Conservation (phyloP, 2,797 vertebrate genomes). For the Uromys caudimaculatus region DNA sequence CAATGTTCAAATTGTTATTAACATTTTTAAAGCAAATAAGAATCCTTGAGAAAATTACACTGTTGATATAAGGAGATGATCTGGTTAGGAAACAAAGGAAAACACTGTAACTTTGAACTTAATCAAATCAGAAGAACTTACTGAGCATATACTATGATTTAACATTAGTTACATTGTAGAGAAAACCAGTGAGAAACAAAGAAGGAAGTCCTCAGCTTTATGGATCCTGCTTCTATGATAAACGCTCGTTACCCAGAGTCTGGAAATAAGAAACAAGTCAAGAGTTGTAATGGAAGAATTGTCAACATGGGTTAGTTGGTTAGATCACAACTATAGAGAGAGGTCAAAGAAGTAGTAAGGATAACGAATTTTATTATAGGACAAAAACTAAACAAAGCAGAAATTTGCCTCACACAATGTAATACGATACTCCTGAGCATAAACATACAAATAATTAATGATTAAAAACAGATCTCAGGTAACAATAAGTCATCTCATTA, state of each 20-base stretch:
- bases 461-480: slow-evolving; percentile 38
- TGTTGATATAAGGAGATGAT: not conserved
- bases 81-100: not conserved
- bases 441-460: not conserved
- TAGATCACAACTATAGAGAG: not conserved
- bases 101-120: not conserved
- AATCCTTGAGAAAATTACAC: not conserved
- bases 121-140: not conserved
- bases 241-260: not conserved
- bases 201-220: not conserved
- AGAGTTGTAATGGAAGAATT: not conserved
- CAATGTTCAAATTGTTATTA: not conserved
- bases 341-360: not conserved
- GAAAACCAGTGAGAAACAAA: not conserved
- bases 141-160: not conserved
- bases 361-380: not conserved
- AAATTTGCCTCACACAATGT: not conserved
- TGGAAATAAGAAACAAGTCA: not conserved
- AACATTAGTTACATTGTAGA: not conserved
- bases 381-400: not conserved
- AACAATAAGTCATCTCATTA: slow-evolving; percentile 38
- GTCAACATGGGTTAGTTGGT: not conserved
- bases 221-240: not conserved
- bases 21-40: not conserved
- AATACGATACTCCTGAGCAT: slow-evolving; percentile 22